Evolutionary conservation across 2,888 invertebrate genomes (phyloP).

Genomic region (Acrobasis suavella): DNA sequence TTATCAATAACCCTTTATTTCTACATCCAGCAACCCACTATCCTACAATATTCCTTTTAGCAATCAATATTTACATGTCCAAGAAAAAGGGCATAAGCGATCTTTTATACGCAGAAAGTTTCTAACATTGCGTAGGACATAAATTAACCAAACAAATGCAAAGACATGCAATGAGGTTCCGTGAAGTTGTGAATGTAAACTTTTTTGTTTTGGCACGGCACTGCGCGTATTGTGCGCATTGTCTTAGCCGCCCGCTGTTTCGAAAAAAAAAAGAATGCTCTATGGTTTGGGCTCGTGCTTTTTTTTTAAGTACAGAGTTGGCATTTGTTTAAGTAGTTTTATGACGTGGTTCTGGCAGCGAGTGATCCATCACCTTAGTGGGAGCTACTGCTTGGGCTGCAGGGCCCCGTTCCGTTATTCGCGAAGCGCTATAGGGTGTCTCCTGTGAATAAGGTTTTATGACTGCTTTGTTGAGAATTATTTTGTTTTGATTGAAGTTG

Average conservation of each 20-base stretch:
- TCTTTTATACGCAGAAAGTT: conserved; percentile 28
- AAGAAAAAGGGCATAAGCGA: not conserved
- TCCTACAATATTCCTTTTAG: not conserved
- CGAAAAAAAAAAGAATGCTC: conserved; percentile 2
- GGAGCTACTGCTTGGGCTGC: conserved; percentile 73
- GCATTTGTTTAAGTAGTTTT: conserved; percentile 53
- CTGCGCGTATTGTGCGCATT: conserved; percentile 48
- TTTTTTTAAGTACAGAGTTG: conserved; percentile 33
- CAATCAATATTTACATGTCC: conserved; percentile 1
- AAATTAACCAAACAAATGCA: conserved; percentile 49
- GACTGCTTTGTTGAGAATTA: not conserved
- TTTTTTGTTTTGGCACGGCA: conserved; percentile 34
- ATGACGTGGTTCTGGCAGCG: conserved; percentile 32
- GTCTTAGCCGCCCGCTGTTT: conserved; percentile 58
- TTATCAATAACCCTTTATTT: no score
- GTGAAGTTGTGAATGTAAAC: conserved; percentile 43
- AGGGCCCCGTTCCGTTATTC: conserved; percentile 25
- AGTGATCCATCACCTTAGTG: conserved; percentile 59
- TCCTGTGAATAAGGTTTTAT: conserved; percentile 7
- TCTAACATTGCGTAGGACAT: conserved; percentile 54
- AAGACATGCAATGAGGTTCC: conserved; percentile 30
- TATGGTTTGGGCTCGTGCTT: conserved; percentile 1
- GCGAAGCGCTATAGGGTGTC: conserved; percentile 7
- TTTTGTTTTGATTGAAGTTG: not conserved
- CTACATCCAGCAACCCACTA: no score